phyloP scores from a whole-genome alignment of 2,113 vertebrate genomes.

The Phyllostomus hastatus region DNA sequence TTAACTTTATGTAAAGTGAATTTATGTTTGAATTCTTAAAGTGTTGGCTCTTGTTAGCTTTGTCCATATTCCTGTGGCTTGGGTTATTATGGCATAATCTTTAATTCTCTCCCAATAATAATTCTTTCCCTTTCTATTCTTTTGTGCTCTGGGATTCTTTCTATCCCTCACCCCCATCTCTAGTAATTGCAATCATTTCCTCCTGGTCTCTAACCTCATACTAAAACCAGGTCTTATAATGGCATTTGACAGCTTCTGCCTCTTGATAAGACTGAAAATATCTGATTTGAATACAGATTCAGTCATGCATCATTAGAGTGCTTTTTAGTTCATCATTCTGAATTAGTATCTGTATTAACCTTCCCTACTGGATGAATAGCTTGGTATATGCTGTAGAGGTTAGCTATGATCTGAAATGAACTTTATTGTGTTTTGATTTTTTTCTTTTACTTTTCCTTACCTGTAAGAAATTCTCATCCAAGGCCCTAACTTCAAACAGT shows the following conservation, averaged over 20 bases:
- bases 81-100: neutral
- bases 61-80: neutral
- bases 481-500: neutral
- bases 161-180: neutral
- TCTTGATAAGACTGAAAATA: neutral
- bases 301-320: neutral
- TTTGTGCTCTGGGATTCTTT: neutral
- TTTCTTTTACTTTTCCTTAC: neutral
- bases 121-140: neutral
- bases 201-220: neutral
- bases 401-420: neutral
- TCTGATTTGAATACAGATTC: neutral
- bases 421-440: neutral
- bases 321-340: neutral
- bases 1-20: neutral
- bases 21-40: neutral
- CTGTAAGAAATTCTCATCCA: neutral
- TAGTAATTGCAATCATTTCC: neutral
- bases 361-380: neutral
- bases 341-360: neutral
- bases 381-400: neutral
- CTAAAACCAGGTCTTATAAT: neutral
- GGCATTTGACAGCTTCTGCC: neutral
- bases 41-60: neutral
- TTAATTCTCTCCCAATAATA: neutral